These are phyloP conservation scores for Chromis chromis DNA, from an alignment of 2,797 vertebrate genomes.

Conservation along the genomic window DNA sequence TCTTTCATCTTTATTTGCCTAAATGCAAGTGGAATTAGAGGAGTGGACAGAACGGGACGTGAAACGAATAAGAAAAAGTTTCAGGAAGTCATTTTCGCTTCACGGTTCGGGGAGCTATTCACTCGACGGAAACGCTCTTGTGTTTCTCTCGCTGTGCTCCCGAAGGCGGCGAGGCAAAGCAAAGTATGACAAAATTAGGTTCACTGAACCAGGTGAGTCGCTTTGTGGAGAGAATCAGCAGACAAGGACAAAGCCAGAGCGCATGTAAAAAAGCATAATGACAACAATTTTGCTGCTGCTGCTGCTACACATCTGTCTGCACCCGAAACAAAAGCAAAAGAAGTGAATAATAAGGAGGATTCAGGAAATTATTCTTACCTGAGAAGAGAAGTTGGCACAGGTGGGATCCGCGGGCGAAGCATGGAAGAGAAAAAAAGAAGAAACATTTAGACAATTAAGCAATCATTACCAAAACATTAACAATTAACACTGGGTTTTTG, in stretches of 20 bases:
- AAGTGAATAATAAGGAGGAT: neutral
- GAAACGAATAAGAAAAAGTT: conserved; percentile 26
- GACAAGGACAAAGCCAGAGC: conserved; percentile 43
- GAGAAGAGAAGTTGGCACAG: conserved; percentile 36
- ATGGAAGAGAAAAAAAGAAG: conserved; percentile 27
- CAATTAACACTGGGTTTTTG: conserved; percentile 66
- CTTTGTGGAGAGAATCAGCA: conserved; percentile 33
- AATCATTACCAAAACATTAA: conserved; percentile 61
- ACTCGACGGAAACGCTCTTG: conserved; percentile 12
- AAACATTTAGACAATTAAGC: conserved; percentile 66
- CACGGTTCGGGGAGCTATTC: conserved; percentile 16
- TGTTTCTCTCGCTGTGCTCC: conserved; percentile 2
- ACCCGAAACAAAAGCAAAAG: conserved; percentile 5
- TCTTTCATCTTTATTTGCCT: conserved; percentile 43
- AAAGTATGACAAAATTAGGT: conserved; percentile 41
- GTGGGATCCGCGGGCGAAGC: conserved; percentile 17
- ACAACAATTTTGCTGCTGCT: conserved; percentile 4
- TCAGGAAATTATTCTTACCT: conserved; percentile 70
- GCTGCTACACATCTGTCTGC: conserved; percentile 21
- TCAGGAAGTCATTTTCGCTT: conserved; percentile 29
- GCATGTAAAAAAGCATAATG: conserved; percentile 23
- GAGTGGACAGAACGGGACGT: neutral
- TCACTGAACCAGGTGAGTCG: conserved; percentile 41
- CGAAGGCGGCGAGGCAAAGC: conserved; percentile 30
- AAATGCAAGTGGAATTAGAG: conserved; percentile 31